phyloP scores from a whole-genome alignment of 2,888 invertebrate species.

The Odontomyia ornata region DNA sequence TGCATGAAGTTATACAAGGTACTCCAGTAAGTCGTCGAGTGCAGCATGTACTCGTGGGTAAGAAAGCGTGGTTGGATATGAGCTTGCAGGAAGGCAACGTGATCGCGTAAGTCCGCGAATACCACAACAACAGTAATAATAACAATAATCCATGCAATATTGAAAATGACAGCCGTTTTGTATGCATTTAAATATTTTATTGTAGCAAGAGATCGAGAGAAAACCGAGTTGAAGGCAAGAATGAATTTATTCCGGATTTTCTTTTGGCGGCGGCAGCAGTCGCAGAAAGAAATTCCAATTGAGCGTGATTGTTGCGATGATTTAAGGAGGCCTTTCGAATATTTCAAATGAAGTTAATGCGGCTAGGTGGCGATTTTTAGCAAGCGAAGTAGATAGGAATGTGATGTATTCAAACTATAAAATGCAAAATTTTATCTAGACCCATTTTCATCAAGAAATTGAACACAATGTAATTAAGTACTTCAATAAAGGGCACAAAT shows the following conservation, averaged over 20 bases:
- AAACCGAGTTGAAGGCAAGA: neutral
- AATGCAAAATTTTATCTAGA: too few species aligned
- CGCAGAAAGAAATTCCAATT: neutral
- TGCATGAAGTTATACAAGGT: slow-evolving; percentile 1
- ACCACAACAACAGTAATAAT: slow-evolving; percentile 42
- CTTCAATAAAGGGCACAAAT: too few species aligned
- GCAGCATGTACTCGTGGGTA: too few species aligned
- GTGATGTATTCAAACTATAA: too few species aligned
- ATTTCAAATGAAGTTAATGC: neutral
- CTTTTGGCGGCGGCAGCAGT: neutral
- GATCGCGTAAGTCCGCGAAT: neutral
- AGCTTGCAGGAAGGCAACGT: slow-evolving; percentile 12
- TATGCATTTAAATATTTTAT: slow-evolving; percentile 47
- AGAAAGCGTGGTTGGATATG: neutral
- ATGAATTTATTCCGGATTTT: too few species aligned
- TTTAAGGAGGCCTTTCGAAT: neutral
- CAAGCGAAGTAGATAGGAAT: too few species aligned
- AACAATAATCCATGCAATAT: slow-evolving; percentile 49
- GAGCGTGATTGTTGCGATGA: neutral
- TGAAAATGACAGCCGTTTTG: slow-evolving; percentile 50
- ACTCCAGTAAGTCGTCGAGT: too few species aligned
- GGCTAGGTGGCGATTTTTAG: too few species aligned
- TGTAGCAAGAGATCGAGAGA: slow-evolving; percentile 20
- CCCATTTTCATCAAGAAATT: too few species aligned
- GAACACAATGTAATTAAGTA: too few species aligned